Evolutionary conservation across 2,113 vertebrate species (phyloP), one percentile per base, ranked within the genome.

Genomic region (Chloropsis cyanopogon): DNA sequence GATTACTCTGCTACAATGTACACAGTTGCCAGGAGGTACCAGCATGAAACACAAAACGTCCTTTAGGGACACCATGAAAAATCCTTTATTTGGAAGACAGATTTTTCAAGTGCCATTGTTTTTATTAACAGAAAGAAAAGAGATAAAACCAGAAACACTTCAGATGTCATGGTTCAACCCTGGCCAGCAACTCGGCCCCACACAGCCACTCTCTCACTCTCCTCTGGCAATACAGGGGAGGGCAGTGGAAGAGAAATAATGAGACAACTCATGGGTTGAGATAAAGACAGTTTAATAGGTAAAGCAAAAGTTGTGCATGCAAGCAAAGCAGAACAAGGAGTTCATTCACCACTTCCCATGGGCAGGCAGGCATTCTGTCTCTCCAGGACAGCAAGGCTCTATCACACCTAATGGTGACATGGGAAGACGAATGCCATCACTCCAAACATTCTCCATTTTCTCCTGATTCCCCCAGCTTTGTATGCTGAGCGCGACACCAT

Each of bases 181-280:
- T 12, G n/a, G 16, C 16, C 12, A 37, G 31, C 11, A 63, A 29
- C 47, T 50, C 37, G 86, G 35, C n/a, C 28, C 37, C 14, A 15
- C 6, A 12, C 8, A 66, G 12, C 14, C 11, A 12, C 28, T 39
- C 0, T 0, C 11, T 56, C 49, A 31, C 23, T 39, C 33, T 61
- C 63, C 23, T 33, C 42, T 15, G 20, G 15, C 33, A 25, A 26
- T 23, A 26, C 7, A 7, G 28, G 20, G 7, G 23, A 81, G 31
- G 68, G 35, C 56, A 44, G 4, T n/a, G 47, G 35, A 69, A 75
- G 26, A 25, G 14, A 61, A 73, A 35, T 44, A 49, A 42, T 29
- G 5, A 33, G 4, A 44, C 11, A 56, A 22, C 23, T 15, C 8
- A 2, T 25, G 11, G 21, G 26, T 29, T 81, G 69, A 63, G 16